Evolutionary conservation across 2,797 vertebrate species (phyloP).

Genomic region (Harpagifer antarcticus): DNA sequence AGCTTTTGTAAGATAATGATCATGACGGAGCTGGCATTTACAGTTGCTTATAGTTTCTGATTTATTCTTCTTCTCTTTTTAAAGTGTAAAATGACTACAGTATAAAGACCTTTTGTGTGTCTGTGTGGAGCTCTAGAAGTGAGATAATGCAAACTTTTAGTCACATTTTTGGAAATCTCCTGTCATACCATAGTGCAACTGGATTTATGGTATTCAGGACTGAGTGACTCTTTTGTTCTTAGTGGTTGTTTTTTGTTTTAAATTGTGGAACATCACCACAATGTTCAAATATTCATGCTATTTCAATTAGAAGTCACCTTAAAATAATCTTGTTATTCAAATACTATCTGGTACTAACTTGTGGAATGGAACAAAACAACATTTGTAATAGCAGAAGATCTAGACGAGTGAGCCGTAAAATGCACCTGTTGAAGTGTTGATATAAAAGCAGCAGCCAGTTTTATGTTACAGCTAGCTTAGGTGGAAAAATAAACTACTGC

Average conservation of each 20-base stretch:
- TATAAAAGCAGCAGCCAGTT: not conserved
- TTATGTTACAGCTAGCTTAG: not conserved
- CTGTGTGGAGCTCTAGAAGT: not conserved
- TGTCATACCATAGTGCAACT: not conserved
- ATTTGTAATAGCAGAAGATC: too few species aligned
- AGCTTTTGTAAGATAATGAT: not conserved
- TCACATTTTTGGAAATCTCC: not conserved
- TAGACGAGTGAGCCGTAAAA: not conserved
- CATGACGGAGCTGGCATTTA: slow-evolving; percentile 1
- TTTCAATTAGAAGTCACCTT: not conserved
- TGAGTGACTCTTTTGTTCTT: not conserved
- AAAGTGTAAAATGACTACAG: not conserved
- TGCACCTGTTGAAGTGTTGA: slow-evolving; percentile 9
- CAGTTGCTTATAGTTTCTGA: not conserved
- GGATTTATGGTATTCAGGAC: not conserved
- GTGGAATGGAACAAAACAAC: not conserved
- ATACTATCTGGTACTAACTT: not conserved
- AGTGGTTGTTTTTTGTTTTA: not conserved
- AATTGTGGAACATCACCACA: not conserved
- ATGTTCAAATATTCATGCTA: not conserved
- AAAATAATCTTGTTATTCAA: not conserved
- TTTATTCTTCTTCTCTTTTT: not conserved
- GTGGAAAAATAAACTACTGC: not conserved
- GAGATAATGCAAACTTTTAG: not conserved
- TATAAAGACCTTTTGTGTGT: not conserved